Evolutionary conservation across 2,797 vertebrate genomes (phyloP), one percentile per base, ranked within the genome.

Genomic region (Molossus alvarezi): DNA sequence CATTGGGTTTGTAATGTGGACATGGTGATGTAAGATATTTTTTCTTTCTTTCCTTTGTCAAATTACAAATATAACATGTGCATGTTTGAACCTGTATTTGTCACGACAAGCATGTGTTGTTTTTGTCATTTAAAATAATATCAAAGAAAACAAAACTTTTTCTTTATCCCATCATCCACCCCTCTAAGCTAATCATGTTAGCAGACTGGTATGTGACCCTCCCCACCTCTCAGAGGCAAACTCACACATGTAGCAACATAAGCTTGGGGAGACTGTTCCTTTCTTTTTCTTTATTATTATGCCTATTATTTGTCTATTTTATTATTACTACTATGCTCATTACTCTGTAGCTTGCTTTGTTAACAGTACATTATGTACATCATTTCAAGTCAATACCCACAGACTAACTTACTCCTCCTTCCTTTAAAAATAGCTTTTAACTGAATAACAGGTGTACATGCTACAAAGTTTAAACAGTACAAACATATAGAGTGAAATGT

Each of bases 61-160:
- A 41, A 48, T 77, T 71, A 65, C 13, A 84, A 86, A 94, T 76
- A 80, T 33, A 81, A 45, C 9, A 48, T 23, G 13, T 0, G 1
- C 65, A 94, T 90, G 48, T 80, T 84, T 71, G 45, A 94, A 88
- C 53, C 45, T 90, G 81, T 21, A 71, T 84, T 84, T 88, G 77
- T 87, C 92, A 53, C 37, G 90, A 79, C 17, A 76, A 82, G 29
- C 33, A 1, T 51, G n/a, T 93, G 72, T 45, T 53, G 51, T 69
- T 88, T 94, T 90, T 94, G 65, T 64, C 58, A 76, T 88, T 88
- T 81, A 90, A 90, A 90, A 88, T 75, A 94, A 90, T 60, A 65
- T 12, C 11, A 20, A 90, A 94, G 65, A 20, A 94, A 95, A 88
- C 64, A 51, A 90, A 73, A 82, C 29, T 53, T 79, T 73, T 80